A percentile compares a stretch with the other conserved stretches of the same genome.
These are phyloP conservation scores for Porites lutea DNA, from an alignment of 64 coral and sea anemone species.

Conservation along the genomic window DNA sequence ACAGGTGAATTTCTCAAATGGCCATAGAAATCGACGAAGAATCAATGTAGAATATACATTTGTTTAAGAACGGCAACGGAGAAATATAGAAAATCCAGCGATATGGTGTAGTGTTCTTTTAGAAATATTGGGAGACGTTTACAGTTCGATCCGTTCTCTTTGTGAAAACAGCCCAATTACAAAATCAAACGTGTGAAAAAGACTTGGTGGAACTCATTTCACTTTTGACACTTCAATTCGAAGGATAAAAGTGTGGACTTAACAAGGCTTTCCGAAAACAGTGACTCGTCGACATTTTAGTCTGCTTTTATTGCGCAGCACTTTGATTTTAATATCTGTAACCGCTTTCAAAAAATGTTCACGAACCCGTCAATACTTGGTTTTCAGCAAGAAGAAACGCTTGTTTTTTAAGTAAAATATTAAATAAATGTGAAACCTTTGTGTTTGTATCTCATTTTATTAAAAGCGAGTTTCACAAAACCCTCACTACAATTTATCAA, in stretches of 20 bases:
- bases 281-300: conserved; percentile 49
- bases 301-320: neutral
- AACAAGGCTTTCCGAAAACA: conserved; percentile 21
- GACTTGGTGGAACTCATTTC: conserved; percentile 9
- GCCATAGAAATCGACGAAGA: neutral
- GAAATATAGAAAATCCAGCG: conserved; percentile 11
- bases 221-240: conserved; percentile 31
- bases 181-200: conserved; percentile 46
- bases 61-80: neutral
- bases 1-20: conserved; percentile 72
- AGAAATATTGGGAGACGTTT: neutral
- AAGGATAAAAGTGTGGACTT: conserved; percentile 21
- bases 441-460: conserved; percentile 41
- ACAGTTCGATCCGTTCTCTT: neutral
- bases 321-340: neutral
- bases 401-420: conserved; percentile 33
- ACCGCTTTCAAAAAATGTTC: neutral
- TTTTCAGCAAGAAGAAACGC: conserved; percentile 16
- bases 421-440: conserved; percentile 26
- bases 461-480: conserved; percentile 30
- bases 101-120: neutral
- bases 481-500: conserved; percentile 38
- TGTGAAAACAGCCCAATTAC: conserved; percentile 15
- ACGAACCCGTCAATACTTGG: neutral
- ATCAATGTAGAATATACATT: neutral